Evolutionary conservation across 2,113 vertebrate genomes (phyloP), one percentile per base, ranked within the genome.

Genomic region (Tetraodon nigroviridis): DNA sequence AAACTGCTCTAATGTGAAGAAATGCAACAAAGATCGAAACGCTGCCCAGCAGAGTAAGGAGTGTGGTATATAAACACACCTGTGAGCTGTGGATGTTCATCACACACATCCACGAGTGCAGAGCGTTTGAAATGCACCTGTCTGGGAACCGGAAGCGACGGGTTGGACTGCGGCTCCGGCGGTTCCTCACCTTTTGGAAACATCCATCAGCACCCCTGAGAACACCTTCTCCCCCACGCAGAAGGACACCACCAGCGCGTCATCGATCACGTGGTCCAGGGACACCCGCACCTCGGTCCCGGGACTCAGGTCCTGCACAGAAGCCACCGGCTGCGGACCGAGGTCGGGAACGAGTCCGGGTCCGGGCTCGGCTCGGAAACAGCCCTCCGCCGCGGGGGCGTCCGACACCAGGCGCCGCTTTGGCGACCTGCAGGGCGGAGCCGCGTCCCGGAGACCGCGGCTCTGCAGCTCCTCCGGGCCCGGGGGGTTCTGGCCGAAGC

Each of bases 201-300:
- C 90, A 73, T 98, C 96, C 96, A 99, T 99, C 77, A 98, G 92
- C 24, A 99, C 96, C 45, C 96, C 96, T 0, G 95, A 97, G 83
- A 98, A 99, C 57, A 97, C 88, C 86, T 93, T 93, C 84, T 95
- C 93, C 29, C 96, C 96, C 53, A 93, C 82, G 61, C 94, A 93
- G 88, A 99, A 95, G 5, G 96, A 99, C 77, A 98, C 96, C 78
- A 99, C 95, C 64, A 99, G 91, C 21, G 96, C 96, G 81, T 98
- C 96, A 88, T 98, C 95, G 73, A 98, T 98, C 81, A 98, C 94
- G 90, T 97, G 96, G 70, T 98, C 95, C 89, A 98, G 90, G 47
- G 89, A 93, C 78, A 98, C 96, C 75, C 91, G 94, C 75, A 97
- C 95, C 89, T 98, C 94, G 14, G 95, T 92, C 55, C 96, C 95